Evolutionary conservation across 2,113 vertebrate species (phyloP).

Genomic region (Ptilonorhynchus violaceus): DNA sequence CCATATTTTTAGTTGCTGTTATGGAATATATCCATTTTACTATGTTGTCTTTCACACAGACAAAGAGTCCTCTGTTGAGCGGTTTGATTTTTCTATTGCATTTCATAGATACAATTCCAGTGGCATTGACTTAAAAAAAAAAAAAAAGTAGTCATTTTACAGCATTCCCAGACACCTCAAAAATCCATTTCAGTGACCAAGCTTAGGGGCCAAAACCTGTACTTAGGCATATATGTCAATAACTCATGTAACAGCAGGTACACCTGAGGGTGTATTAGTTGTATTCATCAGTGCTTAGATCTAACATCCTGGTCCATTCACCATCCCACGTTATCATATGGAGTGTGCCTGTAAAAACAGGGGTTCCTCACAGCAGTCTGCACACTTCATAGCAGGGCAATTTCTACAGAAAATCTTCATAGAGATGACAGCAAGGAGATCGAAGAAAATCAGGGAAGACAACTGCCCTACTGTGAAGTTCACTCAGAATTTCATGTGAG

Average conservation of each 20-base stretch:
- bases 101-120: background rate
- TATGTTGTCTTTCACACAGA: background rate
- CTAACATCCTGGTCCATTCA: background rate
- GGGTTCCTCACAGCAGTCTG: background rate
- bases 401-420: background rate
- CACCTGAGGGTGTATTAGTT: background rate
- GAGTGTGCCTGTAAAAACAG: background rate
- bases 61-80: background rate
- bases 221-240: background rate
- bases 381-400: background rate
- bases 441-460: background rate
- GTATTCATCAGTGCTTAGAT: background rate
- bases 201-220: background rate
- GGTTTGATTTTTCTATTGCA: background rate
- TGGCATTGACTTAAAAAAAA: background rate
- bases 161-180: background rate
- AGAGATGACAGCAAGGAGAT: background rate
- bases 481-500: background rate
- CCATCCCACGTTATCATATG: background rate
- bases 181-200: background rate
- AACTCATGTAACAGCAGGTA: background rate
- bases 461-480: background rate
- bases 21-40: background rate
- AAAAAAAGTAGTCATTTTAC: background rate
- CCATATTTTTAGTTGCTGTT: background rate